Evolutionary conservation across 2,113 vertebrate species (phyloP).

Genomic region (Elephantulus edwardii): DNA sequence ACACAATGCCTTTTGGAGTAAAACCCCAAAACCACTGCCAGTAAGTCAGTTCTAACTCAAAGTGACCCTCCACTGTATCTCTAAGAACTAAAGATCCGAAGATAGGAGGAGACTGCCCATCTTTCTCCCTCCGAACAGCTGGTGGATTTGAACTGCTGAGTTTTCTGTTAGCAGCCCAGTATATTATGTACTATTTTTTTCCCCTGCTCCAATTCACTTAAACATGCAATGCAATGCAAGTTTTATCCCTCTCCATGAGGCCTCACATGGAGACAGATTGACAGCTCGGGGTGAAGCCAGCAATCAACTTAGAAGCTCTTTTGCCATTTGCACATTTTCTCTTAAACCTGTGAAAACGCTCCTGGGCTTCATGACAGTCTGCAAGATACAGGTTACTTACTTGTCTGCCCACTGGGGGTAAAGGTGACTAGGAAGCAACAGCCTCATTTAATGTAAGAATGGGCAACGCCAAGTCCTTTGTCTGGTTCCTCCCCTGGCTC

Average conservation of each 20-base stretch:
- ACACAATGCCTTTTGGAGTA: neutral
- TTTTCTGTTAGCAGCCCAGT: no score
- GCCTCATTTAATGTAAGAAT: neutral
- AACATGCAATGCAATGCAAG: neutral
- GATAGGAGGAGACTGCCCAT: no score
- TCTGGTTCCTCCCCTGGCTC: accelerated
- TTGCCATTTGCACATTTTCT: neutral
- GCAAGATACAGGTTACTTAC: neutral
- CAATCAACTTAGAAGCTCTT: neutral
- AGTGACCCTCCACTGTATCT: no score
- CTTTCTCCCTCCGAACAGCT: no score
- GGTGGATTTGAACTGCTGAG: no score
- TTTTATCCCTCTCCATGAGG: no score
- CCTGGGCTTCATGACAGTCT: neutral
- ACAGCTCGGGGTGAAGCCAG: neutral
- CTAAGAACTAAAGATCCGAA: no score
- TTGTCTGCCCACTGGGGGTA: neutral
- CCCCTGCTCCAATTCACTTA: accelerated
- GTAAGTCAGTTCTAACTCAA: no score
- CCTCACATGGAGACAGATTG: accelerated
- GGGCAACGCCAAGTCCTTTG: neutral
- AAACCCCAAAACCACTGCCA: no score
- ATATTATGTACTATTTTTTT: neutral
- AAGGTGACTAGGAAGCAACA: neutral
- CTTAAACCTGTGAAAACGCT: no score